Conservation (phyloP, 2,888 invertebrate genomes). For the Caradrina kadenii region DNA sequence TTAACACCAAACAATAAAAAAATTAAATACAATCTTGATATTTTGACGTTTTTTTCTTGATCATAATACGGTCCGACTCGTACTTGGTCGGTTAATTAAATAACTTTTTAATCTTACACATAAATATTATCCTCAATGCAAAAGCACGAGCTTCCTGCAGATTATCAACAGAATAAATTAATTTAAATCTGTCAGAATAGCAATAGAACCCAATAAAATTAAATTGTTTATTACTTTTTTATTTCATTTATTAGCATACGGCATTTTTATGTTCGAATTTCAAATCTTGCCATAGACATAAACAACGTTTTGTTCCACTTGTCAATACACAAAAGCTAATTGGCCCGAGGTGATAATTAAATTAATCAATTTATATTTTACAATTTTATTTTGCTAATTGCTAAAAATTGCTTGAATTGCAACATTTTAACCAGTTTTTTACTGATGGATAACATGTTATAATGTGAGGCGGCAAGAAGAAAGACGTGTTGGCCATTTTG, state of each 20-base stretch:
- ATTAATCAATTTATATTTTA: slow-evolving; percentile 36
- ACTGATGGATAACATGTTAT: slow-evolving; percentile 12
- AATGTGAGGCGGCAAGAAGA: not conserved
- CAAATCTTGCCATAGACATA: slow-evolving; percentile 18
- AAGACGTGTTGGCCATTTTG: slow-evolving; percentile 13
- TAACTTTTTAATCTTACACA: not conserved
- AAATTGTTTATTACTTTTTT: slow-evolving; percentile 28
- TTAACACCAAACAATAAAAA: too few species aligned
- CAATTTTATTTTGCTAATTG: slow-evolving; percentile 22
- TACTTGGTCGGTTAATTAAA: too few species aligned
- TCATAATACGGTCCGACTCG: too few species aligned
- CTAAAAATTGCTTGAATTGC: slow-evolving; percentile 32
- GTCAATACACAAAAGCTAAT: slow-evolving; percentile 45
- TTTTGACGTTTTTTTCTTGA: too few species aligned
- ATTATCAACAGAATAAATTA: not conserved
- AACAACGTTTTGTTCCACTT: slow-evolving; percentile 48
- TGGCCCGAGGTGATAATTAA: slow-evolving; percentile 40
- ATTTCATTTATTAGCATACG: slow-evolving; percentile 16
- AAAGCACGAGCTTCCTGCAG: not conserved
- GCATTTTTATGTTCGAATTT: slow-evolving; percentile 24
- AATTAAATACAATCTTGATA: too few species aligned
- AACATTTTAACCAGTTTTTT: slow-evolving; percentile 40
- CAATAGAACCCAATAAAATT: slow-evolving; percentile 39
- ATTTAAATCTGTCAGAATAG: slow-evolving; percentile 18
- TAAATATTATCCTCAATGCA: not conserved